phyloP scores from a whole-genome alignment of 2,888 invertebrate genomes.

The Scaeva pyrastri region DNA sequence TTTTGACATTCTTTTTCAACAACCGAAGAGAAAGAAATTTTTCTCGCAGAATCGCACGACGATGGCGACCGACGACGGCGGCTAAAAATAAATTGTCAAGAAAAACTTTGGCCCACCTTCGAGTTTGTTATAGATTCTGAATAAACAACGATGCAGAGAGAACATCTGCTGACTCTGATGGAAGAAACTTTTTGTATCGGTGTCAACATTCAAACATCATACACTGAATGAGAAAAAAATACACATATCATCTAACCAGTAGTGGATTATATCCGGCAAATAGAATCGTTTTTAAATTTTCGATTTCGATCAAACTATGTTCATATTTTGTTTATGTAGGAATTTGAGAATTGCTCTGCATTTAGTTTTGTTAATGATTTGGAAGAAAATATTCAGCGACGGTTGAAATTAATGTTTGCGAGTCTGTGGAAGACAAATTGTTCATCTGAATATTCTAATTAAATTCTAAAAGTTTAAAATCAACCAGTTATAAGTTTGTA shows the following conservation, averaged over 20 bases:
- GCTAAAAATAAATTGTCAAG: constrained; percentile 66
- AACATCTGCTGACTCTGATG: constrained; percentile 46
- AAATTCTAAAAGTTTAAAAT: too few species aligned
- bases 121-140: constrained; percentile 51
- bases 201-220: constrained; percentile 25
- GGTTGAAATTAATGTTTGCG: too few species aligned
- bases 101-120: constrained; percentile 70
- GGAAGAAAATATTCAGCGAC: too few species aligned
- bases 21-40: constrained; percentile 37
- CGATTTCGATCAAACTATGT: too few species aligned
- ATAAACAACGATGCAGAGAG: constrained; percentile 40
- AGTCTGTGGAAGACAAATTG: too few species aligned
- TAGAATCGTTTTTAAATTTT: too few species aligned
- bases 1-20: constrained; percentile 32
- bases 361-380: too few species aligned
- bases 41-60: constrained; percentile 18
- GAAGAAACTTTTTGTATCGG: not conserved
- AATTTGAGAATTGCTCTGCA: too few species aligned
- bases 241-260: not conserved
- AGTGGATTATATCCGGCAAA: too few species aligned
- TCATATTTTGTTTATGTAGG: too few species aligned
- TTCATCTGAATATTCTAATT: too few species aligned
- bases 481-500: too few species aligned
- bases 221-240: constrained; percentile 2
- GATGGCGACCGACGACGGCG: not conserved